Evolutionary conservation across 2,888 invertebrate genomes (phyloP), one percentile per base, ranked within the genome.

Genomic region (Andrena chrysosceles): DNA sequence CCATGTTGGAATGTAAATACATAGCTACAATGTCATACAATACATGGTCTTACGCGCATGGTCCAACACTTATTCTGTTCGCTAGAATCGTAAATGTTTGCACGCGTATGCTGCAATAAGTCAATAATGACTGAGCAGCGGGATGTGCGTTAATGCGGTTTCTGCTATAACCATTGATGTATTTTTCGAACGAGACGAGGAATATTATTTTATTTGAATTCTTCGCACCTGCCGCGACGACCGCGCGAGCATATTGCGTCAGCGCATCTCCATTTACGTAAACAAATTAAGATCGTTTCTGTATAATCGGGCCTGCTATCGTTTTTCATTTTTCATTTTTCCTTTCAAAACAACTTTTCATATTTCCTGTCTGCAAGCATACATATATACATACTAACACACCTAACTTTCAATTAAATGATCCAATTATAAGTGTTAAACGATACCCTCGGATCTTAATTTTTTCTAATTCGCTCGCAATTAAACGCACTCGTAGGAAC

Each of bases 191-290:
- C 10, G 2, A 35, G 3, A 4, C n/a, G 23, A 52, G 26, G 63
- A 62, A 68, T 77, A 68, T 69, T n/a, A n/a, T 52, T 29, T n/a
- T 20, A 42, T 8, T 26, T 52, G 23, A 63, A 56, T 54, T 67
- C 10, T 63, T 54, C 8, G 23, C 20, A 10, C 1, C 33, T 7
- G 8, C 3, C 1, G 16, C n/a, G 10, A 10, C 1, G 8, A 35
- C n/a, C 6, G n/a, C 31, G 6, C n/a, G 20, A 10, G 2, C n/a
- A 16, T 42, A 42, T 69, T 59, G 48, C 54, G 49, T 71, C 54
- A 54, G 16, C 29, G 8, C 20, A 31, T 60, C 48, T 49, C 54
- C 13, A 71, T 48, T 80, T 80, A 67, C 62, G 49, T 64, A 67
- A 77, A 63, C 13, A 60, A 31, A 68, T 54, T 42, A 42, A 16